phyloP scores from a whole-genome alignment of 2,888 invertebrate species.

The Aspidapion aeneum region DNA sequence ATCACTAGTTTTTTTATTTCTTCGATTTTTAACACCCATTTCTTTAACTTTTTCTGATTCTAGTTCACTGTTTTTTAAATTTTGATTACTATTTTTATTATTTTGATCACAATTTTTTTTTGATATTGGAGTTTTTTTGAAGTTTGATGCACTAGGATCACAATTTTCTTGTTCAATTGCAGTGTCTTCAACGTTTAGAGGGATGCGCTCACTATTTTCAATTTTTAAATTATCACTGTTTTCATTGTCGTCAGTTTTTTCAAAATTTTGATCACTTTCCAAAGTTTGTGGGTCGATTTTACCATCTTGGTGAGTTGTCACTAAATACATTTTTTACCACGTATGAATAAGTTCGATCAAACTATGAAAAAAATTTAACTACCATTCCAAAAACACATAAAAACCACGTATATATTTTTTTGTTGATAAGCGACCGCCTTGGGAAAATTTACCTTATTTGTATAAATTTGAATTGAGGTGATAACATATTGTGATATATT shows the following conservation, averaged over 20 bases:
- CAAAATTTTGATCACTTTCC: background rate
- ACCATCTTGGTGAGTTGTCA: background rate
- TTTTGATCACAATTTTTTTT: too few species aligned
- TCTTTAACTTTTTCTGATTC: background rate
- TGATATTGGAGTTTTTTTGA: too few species aligned
- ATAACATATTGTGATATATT: too few species aligned
- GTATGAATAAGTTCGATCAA: background rate
- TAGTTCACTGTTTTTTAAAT: background rate
- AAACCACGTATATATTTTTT: background rate
- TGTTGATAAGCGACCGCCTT: background rate
- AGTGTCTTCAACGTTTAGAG: too few species aligned
- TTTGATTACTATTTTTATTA: background rate
- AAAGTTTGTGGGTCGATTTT: background rate
- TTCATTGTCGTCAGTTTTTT: background rate
- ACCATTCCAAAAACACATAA: background rate
- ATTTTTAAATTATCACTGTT: too few species aligned
- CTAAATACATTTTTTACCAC: background rate
- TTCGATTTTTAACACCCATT: background rate
- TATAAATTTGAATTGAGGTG: background rate
- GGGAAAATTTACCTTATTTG: background rate
- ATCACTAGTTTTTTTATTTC: background rate
- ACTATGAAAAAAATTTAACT: background rate
- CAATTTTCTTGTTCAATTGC: too few species aligned
- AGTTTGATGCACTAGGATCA: too few species aligned
- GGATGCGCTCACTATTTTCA: too few species aligned